phyloP scores from a whole-genome alignment of 2,113 vertebrate species.

The Fregetta grallaria region DNA sequence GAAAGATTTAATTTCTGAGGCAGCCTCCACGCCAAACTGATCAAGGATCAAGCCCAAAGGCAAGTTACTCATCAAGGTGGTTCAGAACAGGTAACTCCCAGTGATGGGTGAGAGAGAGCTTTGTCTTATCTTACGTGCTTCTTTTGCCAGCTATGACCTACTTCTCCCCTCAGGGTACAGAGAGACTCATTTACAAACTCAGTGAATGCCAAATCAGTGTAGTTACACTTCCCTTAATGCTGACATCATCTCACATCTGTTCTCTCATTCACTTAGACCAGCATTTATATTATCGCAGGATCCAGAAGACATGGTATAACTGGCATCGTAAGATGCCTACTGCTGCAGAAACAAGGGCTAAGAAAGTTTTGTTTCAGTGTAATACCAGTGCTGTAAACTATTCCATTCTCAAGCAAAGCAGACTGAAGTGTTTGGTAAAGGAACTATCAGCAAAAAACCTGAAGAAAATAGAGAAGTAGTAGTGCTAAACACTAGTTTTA shows the following conservation, averaged over 20 bases:
- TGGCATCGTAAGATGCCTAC: neutral
- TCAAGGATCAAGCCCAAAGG: slow-evolving; percentile 12
- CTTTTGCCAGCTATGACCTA: slow-evolving; percentile 44
- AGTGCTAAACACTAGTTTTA: neutral
- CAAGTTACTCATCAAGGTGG: slow-evolving; percentile 27
- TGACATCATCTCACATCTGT: slow-evolving; percentile 53
- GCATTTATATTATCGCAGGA: slow-evolving; percentile 28
- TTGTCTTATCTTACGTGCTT: slow-evolving; percentile 29
- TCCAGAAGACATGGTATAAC: neutral
- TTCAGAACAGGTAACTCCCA: slow-evolving; percentile 10
- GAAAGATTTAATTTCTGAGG: slow-evolving; percentile 6
- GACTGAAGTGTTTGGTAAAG: neutral
- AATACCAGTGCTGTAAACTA: neutral
- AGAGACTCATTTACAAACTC: slow-evolving; percentile 49
- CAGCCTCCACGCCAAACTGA: neutral
- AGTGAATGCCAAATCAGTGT: slow-evolving; percentile 17
- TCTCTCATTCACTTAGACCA: slow-evolving; percentile 27
- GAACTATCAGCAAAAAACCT: neutral
- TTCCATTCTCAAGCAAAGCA: neutral
- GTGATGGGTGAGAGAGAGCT: neutral
- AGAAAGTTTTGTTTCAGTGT: neutral
- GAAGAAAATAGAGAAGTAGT: neutral
- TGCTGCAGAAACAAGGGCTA: neutral
- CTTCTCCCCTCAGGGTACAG: neutral
- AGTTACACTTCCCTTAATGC: slow-evolving; percentile 35